phyloP scores from a whole-genome alignment of 2,888 invertebrate genomes.

The Empis livida region DNA sequence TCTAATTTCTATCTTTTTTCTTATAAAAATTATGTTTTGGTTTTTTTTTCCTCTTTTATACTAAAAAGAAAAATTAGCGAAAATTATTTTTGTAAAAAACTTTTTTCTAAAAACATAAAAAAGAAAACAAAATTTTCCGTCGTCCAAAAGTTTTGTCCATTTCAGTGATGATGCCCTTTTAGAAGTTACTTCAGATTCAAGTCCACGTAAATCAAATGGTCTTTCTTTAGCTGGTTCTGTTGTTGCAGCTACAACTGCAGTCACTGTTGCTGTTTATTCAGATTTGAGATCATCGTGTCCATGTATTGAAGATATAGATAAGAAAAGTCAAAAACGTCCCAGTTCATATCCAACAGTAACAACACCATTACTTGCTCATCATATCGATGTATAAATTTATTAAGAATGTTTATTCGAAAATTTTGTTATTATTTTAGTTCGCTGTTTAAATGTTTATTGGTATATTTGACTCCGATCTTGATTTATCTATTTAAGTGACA shows the following conservation, averaged over 20 bases:
- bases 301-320: conserved; percentile 20
- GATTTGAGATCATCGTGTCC: conserved; percentile 31
- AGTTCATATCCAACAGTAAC: conserved; percentile 29
- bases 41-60: not conserved
- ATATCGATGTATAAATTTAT: conserved; percentile 22
- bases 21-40: not conserved
- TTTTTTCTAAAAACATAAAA: not conserved
- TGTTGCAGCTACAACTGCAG: no score
- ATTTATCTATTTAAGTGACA: no score
- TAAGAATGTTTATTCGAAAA: no score
- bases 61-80: no score
- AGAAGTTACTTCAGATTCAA: conserved; percentile 30
- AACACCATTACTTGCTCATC: conserved; percentile 31
- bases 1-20: not conserved
- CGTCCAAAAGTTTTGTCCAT: not conserved
- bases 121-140: not conserved
- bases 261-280: conserved; percentile 14
- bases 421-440: no score
- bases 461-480: no score
- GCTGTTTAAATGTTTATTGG: no score
- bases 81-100: not conserved
- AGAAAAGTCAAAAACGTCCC: conserved; percentile 22
- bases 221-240: conserved; percentile 23
- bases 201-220: conserved; percentile 29
- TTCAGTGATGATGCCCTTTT: conserved; percentile 33